Base-by-base conservation (phyloP, 2,797 vertebrate species). In the Ptychadena robeensis region DNA sequence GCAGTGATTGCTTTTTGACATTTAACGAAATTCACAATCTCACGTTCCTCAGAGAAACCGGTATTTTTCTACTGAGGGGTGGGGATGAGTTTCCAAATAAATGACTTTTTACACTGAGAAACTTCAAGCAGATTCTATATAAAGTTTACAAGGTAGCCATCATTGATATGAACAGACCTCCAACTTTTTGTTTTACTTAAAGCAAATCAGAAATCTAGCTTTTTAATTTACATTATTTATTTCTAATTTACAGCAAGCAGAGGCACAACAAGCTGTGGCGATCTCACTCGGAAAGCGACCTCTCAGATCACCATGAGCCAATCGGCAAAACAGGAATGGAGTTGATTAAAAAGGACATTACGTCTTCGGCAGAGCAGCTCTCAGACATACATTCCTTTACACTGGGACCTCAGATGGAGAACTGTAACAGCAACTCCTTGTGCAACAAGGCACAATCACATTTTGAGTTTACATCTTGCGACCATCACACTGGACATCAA, bases 231-330 rank as follows among this genome's bases (percentile, higher is more conserved):
- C 10, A 53, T 1, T 22, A 22, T 53, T 22, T 22, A 7, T 22
- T 53, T 22, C 15, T 9, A 84, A 64, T 86, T 76, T 3, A 0
- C 93, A 99, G 98, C 92, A 99, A 99, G 89, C 98, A 99, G 88
- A 91, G 98, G 14, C 98, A 99, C 85, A 99, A 99, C 81, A 98
- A 99, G 82, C 94, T 99, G 12, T 99, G 98, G 98, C 95, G 97
- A 81, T 99, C 98, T 0, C 98, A 98, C 91, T 99, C 97, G 0
- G 98, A 99, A 70, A 95, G 96, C 0, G 96, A 99, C 87, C 94
- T 99, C 34, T 97, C 96, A 0, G 97, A 97, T 85, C 95, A 94
- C 31, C 95, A 94, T 0, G 95, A 95, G 79, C 92, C 95, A 72
- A 92, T 93, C 87, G 92, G 35, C 87, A 90, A 94, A 80, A 89